A percentile compares a stretch with the other conserved stretches of the same genome.
phyloP scores from a whole-genome alignment of 2,797 vertebrate species.

The Mycteria americana region DNA sequence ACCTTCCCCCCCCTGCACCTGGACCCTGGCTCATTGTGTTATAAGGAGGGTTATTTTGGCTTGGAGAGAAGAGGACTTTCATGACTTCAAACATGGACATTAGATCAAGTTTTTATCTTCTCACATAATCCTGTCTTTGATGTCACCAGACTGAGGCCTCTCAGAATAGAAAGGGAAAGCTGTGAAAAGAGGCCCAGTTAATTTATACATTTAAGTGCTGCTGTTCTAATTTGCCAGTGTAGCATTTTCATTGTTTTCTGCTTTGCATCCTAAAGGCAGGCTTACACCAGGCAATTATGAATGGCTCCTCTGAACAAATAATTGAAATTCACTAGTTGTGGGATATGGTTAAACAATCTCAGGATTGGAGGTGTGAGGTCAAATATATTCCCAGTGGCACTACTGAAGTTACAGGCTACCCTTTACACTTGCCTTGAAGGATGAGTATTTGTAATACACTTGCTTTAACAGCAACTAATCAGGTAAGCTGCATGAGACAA shows the following conservation, averaged over 20 bases:
- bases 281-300: slow-evolving; percentile 82
- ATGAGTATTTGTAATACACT: slow-evolving; percentile 58
- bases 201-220: slow-evolving; percentile 80
- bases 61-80: slow-evolving; percentile 73
- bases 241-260: slow-evolving; percentile 84
- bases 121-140: slow-evolving; percentile 92
- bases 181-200: slow-evolving; percentile 79
- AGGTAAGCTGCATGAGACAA: slow-evolving; percentile 33
- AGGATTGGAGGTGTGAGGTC: slow-evolving; percentile 78
- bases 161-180: slow-evolving; percentile 79
- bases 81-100: slow-evolving; percentile 91
- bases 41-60: slow-evolving; percentile 74
- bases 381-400: slow-evolving; percentile 68
- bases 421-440: slow-evolving; percentile 29
- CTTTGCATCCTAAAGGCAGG: slow-evolving; percentile 93
- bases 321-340: slow-evolving; percentile 87
- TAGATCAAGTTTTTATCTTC: slow-evolving; percentile 89
- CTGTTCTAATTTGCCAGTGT: slow-evolving; percentile 77
- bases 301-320: slow-evolving; percentile 88
- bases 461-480: slow-evolving; percentile 56
- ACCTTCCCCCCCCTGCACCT: slow-evolving; percentile 66
- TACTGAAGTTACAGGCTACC: slow-evolving; percentile 62
- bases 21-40: slow-evolving; percentile 68
- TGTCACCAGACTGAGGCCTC: slow-evolving; percentile 84
- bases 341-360: slow-evolving; percentile 69